phyloP scores from a whole-genome alignment of 2,797 vertebrate genomes.

The Neomorphus geoffroyi region DNA sequence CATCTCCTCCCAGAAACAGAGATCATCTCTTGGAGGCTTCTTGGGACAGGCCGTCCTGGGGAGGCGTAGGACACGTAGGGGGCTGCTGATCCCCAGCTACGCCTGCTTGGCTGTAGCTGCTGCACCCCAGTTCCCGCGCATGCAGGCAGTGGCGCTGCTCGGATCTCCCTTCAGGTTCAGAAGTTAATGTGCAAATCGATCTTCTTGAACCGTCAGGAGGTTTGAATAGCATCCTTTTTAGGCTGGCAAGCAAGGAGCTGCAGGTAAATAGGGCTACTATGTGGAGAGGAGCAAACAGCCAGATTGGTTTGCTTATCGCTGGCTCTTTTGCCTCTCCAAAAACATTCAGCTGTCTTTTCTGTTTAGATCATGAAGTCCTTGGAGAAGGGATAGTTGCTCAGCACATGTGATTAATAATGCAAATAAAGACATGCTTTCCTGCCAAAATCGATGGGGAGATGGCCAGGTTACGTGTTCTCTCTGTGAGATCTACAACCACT shows the following conservation, averaged over 20 bases:
- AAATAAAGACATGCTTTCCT: neutral
- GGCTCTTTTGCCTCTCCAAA: neutral
- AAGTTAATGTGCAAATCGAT: constrained; percentile 24
- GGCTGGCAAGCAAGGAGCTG: neutral
- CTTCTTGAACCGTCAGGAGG: neutral
- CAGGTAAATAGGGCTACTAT: neutral
- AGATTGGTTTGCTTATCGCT: neutral
- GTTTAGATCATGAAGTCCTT: neutral
- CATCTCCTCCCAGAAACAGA: neutral
- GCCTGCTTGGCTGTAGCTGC: neutral
- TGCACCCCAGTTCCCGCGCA: neutral
- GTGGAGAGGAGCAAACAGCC: neutral
- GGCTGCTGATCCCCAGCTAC: neutral
- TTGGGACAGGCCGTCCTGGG: neutral
- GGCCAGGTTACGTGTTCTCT: neutral
- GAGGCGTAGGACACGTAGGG: accelerated
- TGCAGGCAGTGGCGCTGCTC: neutral
- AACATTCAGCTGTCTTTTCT: neutral
- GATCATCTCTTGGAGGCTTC: neutral
- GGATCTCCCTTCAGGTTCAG: neutral
- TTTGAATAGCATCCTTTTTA: neutral
- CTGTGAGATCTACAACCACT: neutral
- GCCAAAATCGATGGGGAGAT: neutral
- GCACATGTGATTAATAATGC: neutral
- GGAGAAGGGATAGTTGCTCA: neutral